Conservation (phyloP, 2,113 vertebrate species). For the Hippolais icterina region DNA sequence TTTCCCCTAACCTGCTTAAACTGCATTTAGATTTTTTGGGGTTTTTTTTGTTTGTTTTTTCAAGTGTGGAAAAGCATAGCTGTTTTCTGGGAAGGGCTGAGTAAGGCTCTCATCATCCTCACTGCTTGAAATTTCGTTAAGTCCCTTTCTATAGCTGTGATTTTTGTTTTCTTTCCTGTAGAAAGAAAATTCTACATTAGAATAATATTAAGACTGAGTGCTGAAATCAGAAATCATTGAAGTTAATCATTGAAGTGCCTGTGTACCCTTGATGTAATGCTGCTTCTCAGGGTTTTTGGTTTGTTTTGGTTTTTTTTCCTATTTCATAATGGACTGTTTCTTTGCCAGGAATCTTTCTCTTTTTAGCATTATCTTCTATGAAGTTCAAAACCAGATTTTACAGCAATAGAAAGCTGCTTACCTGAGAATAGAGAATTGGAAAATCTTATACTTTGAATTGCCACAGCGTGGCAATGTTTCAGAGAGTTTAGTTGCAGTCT, state of each 20-base stretch:
- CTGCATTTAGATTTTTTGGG: neutral
- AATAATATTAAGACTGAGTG: neutral
- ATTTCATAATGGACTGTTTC: neutral
- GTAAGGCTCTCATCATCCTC: neutral
- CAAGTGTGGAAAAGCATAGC: neutral
- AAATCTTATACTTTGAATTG: neutral
- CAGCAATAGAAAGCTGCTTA: neutral
- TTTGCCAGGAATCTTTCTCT: neutral
- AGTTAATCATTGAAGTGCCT: neutral
- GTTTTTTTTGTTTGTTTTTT: neutral
- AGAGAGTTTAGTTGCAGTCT: neutral
- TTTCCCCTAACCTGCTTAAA: neutral
- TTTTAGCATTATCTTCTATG: neutral
- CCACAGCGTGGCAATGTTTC: slow-evolving; percentile 64
- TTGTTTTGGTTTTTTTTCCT: too few relatives aligned
- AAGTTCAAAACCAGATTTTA: neutral
- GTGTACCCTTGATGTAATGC: neutral
- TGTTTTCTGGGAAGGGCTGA: neutral
- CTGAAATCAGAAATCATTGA: neutral
- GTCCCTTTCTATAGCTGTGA: neutral
- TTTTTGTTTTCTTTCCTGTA: neutral
- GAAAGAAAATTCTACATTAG: neutral
- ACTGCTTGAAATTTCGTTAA: neutral
- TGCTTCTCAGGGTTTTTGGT: neutral
- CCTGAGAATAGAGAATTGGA: too few relatives aligned